Base-by-base conservation (phyloP, 1,140 invertebrate species). In the Drosophila mauritiana region DNA sequence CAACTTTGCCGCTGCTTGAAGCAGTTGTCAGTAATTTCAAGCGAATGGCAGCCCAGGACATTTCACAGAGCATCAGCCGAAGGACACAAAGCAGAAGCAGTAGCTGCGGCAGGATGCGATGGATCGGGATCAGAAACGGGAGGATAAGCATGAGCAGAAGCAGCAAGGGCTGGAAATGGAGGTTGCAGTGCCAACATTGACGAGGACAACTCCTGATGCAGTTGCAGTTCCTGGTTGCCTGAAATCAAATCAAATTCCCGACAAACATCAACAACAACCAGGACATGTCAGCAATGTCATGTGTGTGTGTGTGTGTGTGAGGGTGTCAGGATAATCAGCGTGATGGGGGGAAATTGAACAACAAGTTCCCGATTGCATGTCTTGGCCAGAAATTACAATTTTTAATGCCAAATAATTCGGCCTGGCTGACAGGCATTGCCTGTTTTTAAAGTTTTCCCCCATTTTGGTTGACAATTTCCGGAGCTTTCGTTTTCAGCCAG, bases 191-290 rank as follows among this genome's bases (percentile, higher is more conserved):
- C 64, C 72, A 69, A 56, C 73, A 74, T 68, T 67, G 73, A 76
- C 73, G 62, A 56, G 56, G 43, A 61, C 39, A 64, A 61, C 58
- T 55, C 65, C 49, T 78, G 67, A 37, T 62, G 37, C 48, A 34
- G 76, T 55, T 46, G 43, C 49, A 57, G 73, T 52, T 39, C 20
- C 49, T 46, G 43, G 31, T 31, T 77, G 61, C 54, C 72, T 54
- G 45, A 86, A 81, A 81, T 85, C 82, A 85, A 85, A 85, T 85
- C 82, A 85, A 85, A 86, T 75, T 80, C 73, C 68, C 81, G 55
- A 68, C 80, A 84, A 83, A 57, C 76, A 74, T 63, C 73, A 74
- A 65, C 63, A 72, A 69, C 73, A 73, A 59, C 54, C 54, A 73
- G 69, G 59, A 75, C 61, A 74, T 75, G 72, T 56, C 67, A 15